Evolutionary conservation across 2,113 vertebrate species (phyloP).

Genomic region (Genyomyrus donnyi): DNA sequence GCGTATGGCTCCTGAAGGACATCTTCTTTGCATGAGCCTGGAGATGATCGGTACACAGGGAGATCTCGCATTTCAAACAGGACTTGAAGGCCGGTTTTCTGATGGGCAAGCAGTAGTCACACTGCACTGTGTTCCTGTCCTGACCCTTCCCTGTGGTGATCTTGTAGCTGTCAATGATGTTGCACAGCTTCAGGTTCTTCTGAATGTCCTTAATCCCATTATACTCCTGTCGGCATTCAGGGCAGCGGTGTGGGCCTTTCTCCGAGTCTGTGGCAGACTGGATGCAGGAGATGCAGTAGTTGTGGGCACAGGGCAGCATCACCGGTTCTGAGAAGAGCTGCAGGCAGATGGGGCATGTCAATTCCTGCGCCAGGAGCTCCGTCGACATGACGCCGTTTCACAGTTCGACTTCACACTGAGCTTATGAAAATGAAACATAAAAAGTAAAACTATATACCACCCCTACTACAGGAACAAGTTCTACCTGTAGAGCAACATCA

Average conservation of each 20-base stretch:
- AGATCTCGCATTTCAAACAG: conserved; percentile 58
- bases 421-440: not conserved
- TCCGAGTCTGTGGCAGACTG: conserved; percentile 17
- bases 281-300: conserved; percentile 57
- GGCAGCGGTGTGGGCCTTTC: conserved; percentile 43
- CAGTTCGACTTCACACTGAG: conserved; percentile 8
- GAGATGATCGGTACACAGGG: conserved; percentile 62
- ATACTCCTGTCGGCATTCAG: conserved; percentile 48
- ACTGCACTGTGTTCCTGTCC: conserved; percentile 33
- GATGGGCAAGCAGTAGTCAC: conserved; percentile 57
- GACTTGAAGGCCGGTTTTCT: conserved; percentile 42
- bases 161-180: conserved; percentile 51
- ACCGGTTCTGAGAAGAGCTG: conserved; percentile 52
- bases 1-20: conserved; percentile 34
- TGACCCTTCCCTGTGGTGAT: not conserved
- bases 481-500: conserved; percentile 37
- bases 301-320: conserved; percentile 59
- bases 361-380: conserved; percentile 42
- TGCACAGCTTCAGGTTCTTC: conserved; percentile 59
- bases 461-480: not conserved
- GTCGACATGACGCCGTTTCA: conserved; percentile 38
- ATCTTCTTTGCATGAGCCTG: conserved; percentile 48
- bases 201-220: conserved; percentile 33
- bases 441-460: not conserved
- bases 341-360: conserved; percentile 60